Evolutionary conservation across 2,113 vertebrate genomes (phyloP).

Genomic region (Mus musculus): DNA sequence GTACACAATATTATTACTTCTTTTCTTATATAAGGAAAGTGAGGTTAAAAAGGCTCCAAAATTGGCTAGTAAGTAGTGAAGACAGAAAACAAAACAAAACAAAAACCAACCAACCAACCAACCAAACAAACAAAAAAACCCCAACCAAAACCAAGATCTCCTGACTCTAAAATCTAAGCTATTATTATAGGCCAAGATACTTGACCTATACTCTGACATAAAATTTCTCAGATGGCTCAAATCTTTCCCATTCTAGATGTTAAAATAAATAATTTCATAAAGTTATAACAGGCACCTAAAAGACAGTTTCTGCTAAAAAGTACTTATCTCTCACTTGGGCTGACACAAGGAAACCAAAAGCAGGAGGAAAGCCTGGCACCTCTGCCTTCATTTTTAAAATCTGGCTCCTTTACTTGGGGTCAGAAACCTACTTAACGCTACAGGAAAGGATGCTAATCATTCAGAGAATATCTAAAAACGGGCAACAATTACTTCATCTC

Average conservation of each 20-base stretch:
- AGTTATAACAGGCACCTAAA: not conserved
- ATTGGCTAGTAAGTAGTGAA: not conserved
- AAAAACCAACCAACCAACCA: not conserved
- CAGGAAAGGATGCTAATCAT: not conserved
- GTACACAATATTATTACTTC: not conserved
- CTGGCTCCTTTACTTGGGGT: not conserved
- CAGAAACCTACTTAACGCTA: not conserved
- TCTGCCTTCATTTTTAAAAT: not conserved
- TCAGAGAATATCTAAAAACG: not conserved
- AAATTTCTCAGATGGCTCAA: not conserved
- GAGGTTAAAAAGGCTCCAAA: conserved; percentile 19
- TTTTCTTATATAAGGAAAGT: not conserved
- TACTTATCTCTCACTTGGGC: not conserved
- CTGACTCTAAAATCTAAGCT: not conserved
- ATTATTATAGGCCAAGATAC: not conserved
- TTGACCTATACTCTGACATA: not conserved
- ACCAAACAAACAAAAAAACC: not conserved
- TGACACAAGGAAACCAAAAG: not conserved
- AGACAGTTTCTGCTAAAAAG: not conserved
- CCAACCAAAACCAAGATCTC: not conserved
- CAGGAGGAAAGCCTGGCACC: not conserved
- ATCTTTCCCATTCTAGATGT: not conserved
- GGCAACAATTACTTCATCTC: not conserved
- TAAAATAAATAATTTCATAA: not conserved
- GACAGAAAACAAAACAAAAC: not conserved